phyloP scores from a whole-genome alignment of 2,797 vertebrate genomes.

The Xiphorhynchus erythropygius region DNA sequence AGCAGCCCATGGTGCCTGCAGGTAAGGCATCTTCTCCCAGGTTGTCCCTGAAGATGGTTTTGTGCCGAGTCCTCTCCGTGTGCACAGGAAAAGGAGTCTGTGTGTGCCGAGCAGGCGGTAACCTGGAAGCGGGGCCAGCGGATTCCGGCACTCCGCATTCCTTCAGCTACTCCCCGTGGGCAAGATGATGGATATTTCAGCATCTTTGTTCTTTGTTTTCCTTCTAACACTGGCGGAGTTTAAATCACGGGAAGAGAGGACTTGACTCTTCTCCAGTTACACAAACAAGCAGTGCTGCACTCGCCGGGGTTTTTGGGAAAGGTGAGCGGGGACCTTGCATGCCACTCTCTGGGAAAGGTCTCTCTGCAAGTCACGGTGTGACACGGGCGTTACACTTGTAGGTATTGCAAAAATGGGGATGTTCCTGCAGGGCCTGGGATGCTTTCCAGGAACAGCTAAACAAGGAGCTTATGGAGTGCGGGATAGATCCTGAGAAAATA shows the following conservation, averaged over 20 bases:
- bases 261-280: slow-evolving; percentile 65
- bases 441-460: not conserved
- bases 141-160: slow-evolving; percentile 51
- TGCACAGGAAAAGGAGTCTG: slow-evolving; percentile 70
- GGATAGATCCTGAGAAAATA: not conserved
- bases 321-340: not conserved
- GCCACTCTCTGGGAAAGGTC: not conserved
- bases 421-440: not conserved
- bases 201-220: slow-evolving; percentile 77
- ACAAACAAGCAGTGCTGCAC: slow-evolving; percentile 55
- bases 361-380: not conserved
- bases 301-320: not conserved
- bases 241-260: slow-evolving; percentile 72
- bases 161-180: slow-evolving; percentile 58
- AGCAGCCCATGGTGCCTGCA: not conserved
- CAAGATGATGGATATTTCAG: slow-evolving; percentile 75
- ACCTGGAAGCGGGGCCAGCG: slow-evolving; percentile 18
- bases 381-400: not conserved
- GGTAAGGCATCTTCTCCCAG: slow-evolving; percentile 41
- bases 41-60: slow-evolving; percentile 28
- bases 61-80: not conserved
- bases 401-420: not conserved
- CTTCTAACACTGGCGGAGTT: slow-evolving; percentile 63
- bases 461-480: not conserved
- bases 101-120: not conserved